Base-by-base conservation (phyloP, 2,888 invertebrate genomes). In the Tetanocera ferruginea region DNA sequence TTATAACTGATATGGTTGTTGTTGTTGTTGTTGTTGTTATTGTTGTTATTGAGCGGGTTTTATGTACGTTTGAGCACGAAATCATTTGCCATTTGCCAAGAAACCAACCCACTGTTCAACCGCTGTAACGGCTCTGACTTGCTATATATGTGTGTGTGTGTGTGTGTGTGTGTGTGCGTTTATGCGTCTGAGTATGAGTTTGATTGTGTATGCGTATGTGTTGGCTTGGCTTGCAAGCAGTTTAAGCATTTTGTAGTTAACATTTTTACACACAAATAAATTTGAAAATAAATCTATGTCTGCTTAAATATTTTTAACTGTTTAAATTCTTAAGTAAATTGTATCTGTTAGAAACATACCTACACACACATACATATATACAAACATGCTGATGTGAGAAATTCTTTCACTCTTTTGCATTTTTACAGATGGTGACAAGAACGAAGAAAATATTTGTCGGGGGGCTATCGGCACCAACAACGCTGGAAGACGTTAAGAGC, bases 361-460 rank as follows among this genome's bases (percentile, higher is more conserved):
- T n/a, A n/a, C n/a, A n/a, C n/a, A n/a, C n/a, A n/a, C n/a, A n/a
- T n/a, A n/a, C n/a, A n/a, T n/a, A n/a, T n/a, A n/a, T 43, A 43
- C 43, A 43, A 11, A 8, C 37, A 37, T 37, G 1, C 55, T 55
- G 8, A 55, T 23, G 31, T 34, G 11, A n/a, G 19, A 9, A 9
- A 43, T 72, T 34, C 72, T 62, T 62, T 69, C 60, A 17, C 57
- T 55, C 34, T 72, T 0, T 51, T 14, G 73, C 78, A 73, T 57
- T 17, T 83, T 94, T 94, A 3, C 94, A 99, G 98, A 98, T 99
- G 98, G 98, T 99, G 91, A 98, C 98, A 93, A 96, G 98, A 93
- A 99, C 99, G 93, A 99, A 99, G 95, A 99, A 99, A 93, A 98
- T 99, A 93, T 99, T 99, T 93, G 98, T 99, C 90, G 99, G 99